Evolutionary conservation across 1,140 invertebrate genomes (phyloP), one percentile per base, ranked within the genome.

Genomic region (Matsumurasca onukii): DNA sequence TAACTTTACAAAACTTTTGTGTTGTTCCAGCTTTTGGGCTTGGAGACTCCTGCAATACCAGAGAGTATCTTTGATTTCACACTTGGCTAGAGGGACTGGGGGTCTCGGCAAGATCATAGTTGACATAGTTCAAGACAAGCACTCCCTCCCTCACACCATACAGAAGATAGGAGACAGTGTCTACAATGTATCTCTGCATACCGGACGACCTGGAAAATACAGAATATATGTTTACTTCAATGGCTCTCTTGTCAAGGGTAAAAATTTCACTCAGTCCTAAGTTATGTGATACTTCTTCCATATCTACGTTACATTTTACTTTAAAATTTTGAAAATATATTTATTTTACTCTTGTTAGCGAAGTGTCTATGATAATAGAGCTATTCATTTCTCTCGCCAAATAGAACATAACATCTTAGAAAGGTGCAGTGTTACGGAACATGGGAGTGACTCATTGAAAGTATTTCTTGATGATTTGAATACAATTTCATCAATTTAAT

Each of bases 141-240:
- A 87, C 70, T 91, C 91, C 13, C 83, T 98, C 34, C 91, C 94
- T 65, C 90, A 92, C 73, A 87, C 90, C 1, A 85, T 97, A 3
- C 91, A 94, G 72, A 90, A 93, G 76, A 86, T 94, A 48, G 90
- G 90, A 12, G 84, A 87, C 52, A 90, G 91, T 64, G 86, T 91
- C 66, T 96, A 98, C 74, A 85, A 90, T 22, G 90, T 98, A 1
- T 91, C 92, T 12, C 97, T 98, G 75, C 90, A 92, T 71, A 96
- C 97, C 0, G 86, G 89, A 66, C 88, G 92, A 51, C 87, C 91
- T 52, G 97, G 97, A 51, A 95, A 95, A 79, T 97, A 99, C 80
- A 86, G 91, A 62, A 86, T 98, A 31, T 95, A 97, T 76, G 88
- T 98, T 17, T 96, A 95, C 75, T 98, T 98, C 78, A 98, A 98